Base-by-base conservation (phyloP, 2,797 vertebrate genomes). In the Takifugu ocellatus region DNA sequence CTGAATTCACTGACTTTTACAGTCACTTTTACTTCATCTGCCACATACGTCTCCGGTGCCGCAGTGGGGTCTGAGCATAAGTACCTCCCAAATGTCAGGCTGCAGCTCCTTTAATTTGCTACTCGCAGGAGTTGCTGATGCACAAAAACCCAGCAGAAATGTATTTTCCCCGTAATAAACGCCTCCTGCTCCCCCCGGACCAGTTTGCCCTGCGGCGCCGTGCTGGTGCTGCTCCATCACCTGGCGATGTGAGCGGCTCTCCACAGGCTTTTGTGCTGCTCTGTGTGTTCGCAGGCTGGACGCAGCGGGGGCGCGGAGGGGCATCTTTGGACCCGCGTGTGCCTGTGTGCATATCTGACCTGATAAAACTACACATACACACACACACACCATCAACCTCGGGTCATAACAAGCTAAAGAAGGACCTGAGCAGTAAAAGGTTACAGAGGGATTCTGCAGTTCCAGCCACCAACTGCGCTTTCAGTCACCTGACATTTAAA, bases 401-500 rank as follows among this genome's bases (percentile, higher is more conserved):
- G 50, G 74, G 66, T 77, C 69, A 82, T 47, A 76, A 68, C 72
- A 70, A 69, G 68, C 51, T 62, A 54, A 68, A 74, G 49, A 25
- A 59, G 56, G 66, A 70, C 68, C 73, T 3, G 29, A 61, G 61
- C 42, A 50, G 63, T 59, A 5, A 87, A 87, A 88, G 85, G 81
- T 84, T 79, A 85, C 64, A 44, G 59, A 39, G 55, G 6, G 68
- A 78, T 17, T 61, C 66, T 60, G 67, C 70, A 49, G 62, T 61
- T 79, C 48, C 54, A 66, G 63, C 71, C 54, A 26, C 67, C 56
- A 58, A 63, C 74, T 68, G 81, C 10, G 63, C 82, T 87, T 70
- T 76, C 57, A 66, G 87, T 78, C 58, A 68, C 62, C 56, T 85
- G 84, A 87, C 84, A 84, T 91, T 90, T 81, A 73, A 66, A 63